A percentile compares a stretch with the other conserved stretches of the same genome.
These are phyloP conservation scores for Ctenoplectra terminalis DNA, from an alignment of 1,140 invertebrate species.

Conservation along the genomic window DNA sequence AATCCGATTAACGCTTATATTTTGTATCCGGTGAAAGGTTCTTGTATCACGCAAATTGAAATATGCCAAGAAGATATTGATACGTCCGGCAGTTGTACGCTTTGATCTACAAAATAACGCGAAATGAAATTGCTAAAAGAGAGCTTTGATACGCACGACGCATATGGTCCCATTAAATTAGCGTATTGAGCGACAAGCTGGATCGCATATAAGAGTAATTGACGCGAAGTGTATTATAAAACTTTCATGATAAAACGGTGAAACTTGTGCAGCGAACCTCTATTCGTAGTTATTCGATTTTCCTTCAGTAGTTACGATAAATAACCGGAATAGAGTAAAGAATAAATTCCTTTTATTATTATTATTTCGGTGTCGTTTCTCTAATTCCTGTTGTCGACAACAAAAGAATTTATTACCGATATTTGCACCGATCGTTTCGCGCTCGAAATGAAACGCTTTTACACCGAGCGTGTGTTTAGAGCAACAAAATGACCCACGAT, in stretches of 20 bases:
- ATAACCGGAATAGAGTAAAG: too few relatives aligned
- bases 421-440: neutral
- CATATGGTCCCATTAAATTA: constrained; percentile 9
- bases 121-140: constrained; percentile 41
- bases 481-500: neutral
- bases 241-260: neutral
- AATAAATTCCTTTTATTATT: too few relatives aligned
- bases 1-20: neutral
- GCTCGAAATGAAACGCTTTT: neutral
- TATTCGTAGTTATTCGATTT: neutral
- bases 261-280: neutral
- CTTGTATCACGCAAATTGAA: neutral
- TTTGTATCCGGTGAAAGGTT: neutral
- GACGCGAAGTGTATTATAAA: constrained; percentile 8
- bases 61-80: constrained; percentile 1
- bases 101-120: constrained; percentile 28
- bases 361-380: neutral
- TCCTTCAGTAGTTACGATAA: too few relatives aligned
- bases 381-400: neutral
- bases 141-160: neutral
- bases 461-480: neutral
- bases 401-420: neutral
- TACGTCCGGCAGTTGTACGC: neutral
- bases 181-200: neutral
- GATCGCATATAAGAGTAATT: neutral